A percentile compares a stretch with the other conserved stretches of the same genome.
These are phyloP conservation scores for Tridacna gigas DNA, from an alignment of 2,888 invertebrate genomes.

Conservation along the genomic window DNA sequence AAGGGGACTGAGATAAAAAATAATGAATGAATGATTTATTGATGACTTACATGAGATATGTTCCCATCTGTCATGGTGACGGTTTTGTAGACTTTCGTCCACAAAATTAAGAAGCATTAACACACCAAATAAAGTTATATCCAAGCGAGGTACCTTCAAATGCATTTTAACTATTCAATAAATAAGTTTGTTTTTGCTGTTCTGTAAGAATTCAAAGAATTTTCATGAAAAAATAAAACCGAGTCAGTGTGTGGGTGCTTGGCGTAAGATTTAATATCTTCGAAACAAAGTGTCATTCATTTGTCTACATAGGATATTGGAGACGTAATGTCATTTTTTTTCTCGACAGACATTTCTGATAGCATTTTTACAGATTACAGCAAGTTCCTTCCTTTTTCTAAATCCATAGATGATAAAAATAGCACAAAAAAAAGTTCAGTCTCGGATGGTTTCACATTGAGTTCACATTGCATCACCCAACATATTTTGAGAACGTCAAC, in stretches of 20 bases:
- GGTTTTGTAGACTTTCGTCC: constrained; percentile 58
- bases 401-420: neutral
- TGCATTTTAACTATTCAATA: constrained; percentile 6
- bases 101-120: constrained; percentile 58
- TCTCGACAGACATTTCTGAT: neutral
- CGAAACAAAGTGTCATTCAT: too few relatives aligned
- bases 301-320: neutral
- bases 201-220: too few relatives aligned
- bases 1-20: neutral
- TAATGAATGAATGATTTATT: neutral
- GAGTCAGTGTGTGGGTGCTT: too few relatives aligned
- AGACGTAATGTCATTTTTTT: neutral
- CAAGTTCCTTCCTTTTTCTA: neutral
- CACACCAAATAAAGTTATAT: constrained; percentile 49
- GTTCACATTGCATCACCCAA: constrained; percentile 22
- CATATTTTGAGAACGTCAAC: constrained; percentile 13
- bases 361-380: neutral
- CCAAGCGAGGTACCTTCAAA: constrained; percentile 21
- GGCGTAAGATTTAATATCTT: too few relatives aligned
- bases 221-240: too few relatives aligned
- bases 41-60: constrained; percentile 55
- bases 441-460: constrained; percentile 11
- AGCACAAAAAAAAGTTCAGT: neutral
- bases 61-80: constrained; percentile 59
- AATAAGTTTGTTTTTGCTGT: too few relatives aligned